Evolutionary conservation across 2,888 invertebrate species (phyloP).

Genomic region (Drosophila diplacantha): DNA sequence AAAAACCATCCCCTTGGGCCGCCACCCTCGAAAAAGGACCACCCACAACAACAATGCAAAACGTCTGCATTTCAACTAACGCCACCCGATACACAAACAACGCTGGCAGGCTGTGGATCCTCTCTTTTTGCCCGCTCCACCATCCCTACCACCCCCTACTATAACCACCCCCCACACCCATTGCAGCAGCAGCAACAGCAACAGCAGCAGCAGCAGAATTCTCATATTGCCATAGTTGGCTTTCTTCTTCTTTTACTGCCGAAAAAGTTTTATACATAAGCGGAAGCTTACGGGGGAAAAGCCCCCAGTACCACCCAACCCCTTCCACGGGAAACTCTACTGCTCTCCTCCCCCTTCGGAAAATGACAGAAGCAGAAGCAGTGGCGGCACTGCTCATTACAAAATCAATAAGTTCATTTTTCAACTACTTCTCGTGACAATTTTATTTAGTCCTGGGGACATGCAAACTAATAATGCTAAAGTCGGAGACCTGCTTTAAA

Average conservation of each 20-base stretch:
- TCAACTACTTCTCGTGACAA: slow-evolving; percentile 16
- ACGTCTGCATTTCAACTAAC: slow-evolving; percentile 69
- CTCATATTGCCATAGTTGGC: slow-evolving; percentile 41
- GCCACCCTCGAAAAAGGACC: slow-evolving; percentile 13
- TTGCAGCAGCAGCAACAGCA: slow-evolving; percentile 48
- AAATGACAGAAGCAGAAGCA: background rate
- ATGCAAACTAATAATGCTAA: slow-evolving; percentile 4
- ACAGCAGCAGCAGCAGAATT: slow-evolving; percentile 40
- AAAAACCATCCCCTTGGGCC: slow-evolving; percentile 19
- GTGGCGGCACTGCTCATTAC: slow-evolving; percentile 39
- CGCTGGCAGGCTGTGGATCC: slow-evolving; percentile 19
- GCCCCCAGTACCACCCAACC: slow-evolving; percentile 18
- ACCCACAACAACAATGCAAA: slow-evolving; percentile 65
- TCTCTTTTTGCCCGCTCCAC: slow-evolving; percentile 13
- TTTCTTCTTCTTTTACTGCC: slow-evolving; percentile 42
- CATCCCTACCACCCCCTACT: slow-evolving; percentile 6
- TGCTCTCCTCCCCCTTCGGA: background rate
- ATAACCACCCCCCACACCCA: slow-evolving; percentile 21
- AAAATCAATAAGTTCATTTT: slow-evolving; percentile 60
- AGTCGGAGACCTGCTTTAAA: slow-evolving; percentile 24
- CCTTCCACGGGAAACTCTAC: slow-evolving; percentile 1
- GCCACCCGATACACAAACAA: slow-evolving; percentile 57
- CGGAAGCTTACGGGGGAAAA: slow-evolving; percentile 35
- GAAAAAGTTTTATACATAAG: slow-evolving; percentile 66
- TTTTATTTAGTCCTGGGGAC: slow-evolving; percentile 6